A percentile compares a stretch with the other conserved stretches of the same genome.
phyloP scores from a whole-genome alignment of 2,797 vertebrate species.

The Malacoctenus gilli region DNA sequence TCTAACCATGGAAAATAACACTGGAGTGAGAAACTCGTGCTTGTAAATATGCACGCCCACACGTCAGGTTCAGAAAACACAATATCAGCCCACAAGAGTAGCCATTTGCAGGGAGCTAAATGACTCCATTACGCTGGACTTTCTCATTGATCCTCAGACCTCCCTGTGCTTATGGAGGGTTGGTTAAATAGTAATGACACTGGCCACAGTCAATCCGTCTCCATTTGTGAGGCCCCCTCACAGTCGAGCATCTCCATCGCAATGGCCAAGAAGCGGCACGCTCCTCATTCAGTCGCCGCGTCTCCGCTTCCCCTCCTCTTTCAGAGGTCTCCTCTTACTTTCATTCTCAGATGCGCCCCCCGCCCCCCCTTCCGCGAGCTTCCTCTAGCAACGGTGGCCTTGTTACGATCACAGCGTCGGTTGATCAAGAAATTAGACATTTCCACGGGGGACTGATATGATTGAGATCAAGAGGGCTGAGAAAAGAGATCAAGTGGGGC shows the following conservation, averaged over 20 bases:
- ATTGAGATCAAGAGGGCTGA: conserved; percentile 53
- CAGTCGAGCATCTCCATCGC: conserved; percentile 41
- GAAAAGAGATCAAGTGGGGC: conserved; percentile 20
- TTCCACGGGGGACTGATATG: conserved; percentile 22
- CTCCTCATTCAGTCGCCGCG: conserved; percentile 22
- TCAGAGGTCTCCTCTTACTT: not conserved
- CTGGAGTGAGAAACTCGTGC: conserved; percentile 17
- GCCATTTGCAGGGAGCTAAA: conserved; percentile 61
- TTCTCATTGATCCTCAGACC: conserved; percentile 61
- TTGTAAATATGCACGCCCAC: conserved; percentile 60
- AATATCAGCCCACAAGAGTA: conserved; percentile 16
- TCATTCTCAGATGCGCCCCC: not conserved
- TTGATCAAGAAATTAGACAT: conserved; percentile 11
- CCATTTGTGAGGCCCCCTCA: conserved; percentile 38
- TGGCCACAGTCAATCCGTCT: conserved; percentile 53
- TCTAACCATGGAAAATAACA: conserved; percentile 39
- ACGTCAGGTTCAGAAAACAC: conserved; percentile 25
- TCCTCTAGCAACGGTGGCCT: too few species aligned
- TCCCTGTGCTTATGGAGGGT: conserved; percentile 41
- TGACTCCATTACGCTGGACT: conserved; percentile 57
- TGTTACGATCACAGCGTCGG: not conserved
- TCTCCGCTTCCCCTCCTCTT: conserved; percentile 9
- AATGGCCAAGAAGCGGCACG: conserved; percentile 37
- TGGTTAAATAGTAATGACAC: conserved; percentile 68
- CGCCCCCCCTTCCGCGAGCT: too few species aligned